These are phyloP conservation scores for Conus canariensis DNA, from an alignment of 2,888 invertebrate species.

Conservation along the genomic window DNA sequence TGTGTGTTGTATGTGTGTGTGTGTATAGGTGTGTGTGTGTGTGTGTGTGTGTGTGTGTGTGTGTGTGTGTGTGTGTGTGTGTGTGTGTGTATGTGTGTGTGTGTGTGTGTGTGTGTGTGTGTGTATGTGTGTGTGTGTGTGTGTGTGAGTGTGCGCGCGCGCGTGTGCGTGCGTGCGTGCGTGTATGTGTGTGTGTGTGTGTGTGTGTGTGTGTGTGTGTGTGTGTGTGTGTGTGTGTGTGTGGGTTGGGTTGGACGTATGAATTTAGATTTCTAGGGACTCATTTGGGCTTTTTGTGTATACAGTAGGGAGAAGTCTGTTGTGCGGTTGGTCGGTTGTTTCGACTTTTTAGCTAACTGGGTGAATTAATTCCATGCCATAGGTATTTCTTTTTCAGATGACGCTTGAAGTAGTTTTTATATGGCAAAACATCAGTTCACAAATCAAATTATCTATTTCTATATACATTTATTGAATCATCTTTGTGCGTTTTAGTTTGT, in stretches of 20 bases:
- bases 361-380: too few relatives aligned
- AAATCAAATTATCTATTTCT: too few relatives aligned
- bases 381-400: too few relatives aligned
- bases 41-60: conserved; percentile 19
- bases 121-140: background rate
- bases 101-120: conserved; percentile 6
- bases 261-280: background rate
- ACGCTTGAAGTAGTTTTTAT: too few relatives aligned
- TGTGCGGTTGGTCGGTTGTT: too few relatives aligned
- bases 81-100: conserved; percentile 10
- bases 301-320: too few relatives aligned
- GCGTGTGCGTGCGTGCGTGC: background rate
- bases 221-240: conserved; percentile 22
- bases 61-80: conserved; percentile 27
- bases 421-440: too few relatives aligned
- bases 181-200: background rate
- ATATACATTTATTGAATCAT: too few relatives aligned
- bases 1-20: conserved; percentile 3
- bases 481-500: too few relatives aligned
- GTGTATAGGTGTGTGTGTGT: background rate
- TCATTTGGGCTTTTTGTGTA: too few relatives aligned
- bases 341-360: too few relatives aligned
- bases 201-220: conserved; percentile 23
- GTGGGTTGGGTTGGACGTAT: background rate
- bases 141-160: background rate